Percentiles rank a stretch among this genome's conserved stretches.
phyloP scores from a whole-genome alignment of 2,888 invertebrate species.

The Andricus curvator region DNA sequence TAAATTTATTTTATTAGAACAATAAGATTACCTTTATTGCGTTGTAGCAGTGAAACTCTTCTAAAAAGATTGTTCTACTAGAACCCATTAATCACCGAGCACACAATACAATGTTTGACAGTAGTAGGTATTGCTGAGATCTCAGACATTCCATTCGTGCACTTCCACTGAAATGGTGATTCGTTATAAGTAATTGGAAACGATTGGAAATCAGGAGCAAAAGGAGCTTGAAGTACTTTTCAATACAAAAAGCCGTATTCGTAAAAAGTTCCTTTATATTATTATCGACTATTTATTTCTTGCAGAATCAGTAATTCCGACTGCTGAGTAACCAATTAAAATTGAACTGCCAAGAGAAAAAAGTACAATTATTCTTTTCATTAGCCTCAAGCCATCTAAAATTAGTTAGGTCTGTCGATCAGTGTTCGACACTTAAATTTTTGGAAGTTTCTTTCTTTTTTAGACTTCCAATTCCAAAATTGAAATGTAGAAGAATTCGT shows the following conservation, averaged over 20 bases:
- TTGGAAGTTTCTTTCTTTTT: too few relatives aligned
- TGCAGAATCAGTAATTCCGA: background rate
- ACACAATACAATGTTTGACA: conserved; percentile 37
- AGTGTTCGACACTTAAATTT: too few relatives aligned
- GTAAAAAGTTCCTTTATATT: background rate
- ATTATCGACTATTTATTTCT: conserved; percentile 7
- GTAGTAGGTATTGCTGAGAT: conserved; percentile 13
- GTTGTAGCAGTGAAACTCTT: conserved; percentile 4
- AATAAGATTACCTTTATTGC: conserved; percentile 19
- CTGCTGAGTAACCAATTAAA: too few relatives aligned
- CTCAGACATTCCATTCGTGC: conserved; percentile 17
- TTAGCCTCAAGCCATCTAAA: too few relatives aligned
- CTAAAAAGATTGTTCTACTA: conserved; percentile 24
- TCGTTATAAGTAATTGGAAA: conserved; percentile 41
- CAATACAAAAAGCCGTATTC: conserved; percentile 8
- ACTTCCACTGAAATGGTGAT: conserved; percentile 16
- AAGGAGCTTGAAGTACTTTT: conserved; percentile 3
- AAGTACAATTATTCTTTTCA: too few relatives aligned
- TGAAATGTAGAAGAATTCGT: too few relatives aligned
- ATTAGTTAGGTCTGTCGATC: too few relatives aligned
- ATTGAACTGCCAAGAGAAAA: too few relatives aligned
- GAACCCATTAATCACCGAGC: conserved; percentile 1
- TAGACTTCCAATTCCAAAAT: too few relatives aligned
- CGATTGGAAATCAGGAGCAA: conserved; percentile 24
- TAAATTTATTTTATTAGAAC: background rate